Conservation (phyloP, 2,113 vertebrate species). For the Falcunculus frontatus region DNA sequence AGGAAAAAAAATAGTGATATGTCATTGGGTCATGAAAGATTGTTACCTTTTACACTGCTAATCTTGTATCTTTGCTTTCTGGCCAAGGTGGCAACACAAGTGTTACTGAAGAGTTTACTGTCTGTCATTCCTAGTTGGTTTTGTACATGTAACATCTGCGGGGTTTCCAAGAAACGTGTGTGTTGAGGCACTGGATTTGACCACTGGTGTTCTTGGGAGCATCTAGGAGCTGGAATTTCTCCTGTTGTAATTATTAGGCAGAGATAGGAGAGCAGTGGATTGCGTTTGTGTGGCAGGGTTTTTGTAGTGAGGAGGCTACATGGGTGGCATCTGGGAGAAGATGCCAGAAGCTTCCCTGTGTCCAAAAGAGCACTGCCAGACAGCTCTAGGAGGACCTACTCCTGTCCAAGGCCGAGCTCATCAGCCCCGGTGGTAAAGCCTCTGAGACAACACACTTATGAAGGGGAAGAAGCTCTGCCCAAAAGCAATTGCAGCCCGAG, state of each 20-base stretch:
- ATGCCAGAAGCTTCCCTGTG: not conserved
- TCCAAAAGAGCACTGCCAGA: not conserved
- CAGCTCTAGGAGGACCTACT: not conserved
- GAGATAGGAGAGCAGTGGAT: not conserved
- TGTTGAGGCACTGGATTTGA: not conserved
- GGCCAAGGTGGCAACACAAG: not conserved
- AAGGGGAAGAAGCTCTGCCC: not conserved
- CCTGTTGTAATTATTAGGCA: not conserved
- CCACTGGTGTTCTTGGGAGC: not conserved
- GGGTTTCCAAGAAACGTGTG: not conserved
- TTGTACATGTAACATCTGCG: fast-evolving
- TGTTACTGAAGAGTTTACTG: not conserved
- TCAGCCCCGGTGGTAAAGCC: fast-evolving
- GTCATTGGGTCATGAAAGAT: not conserved
- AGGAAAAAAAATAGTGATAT: not conserved
- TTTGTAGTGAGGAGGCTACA: not conserved
- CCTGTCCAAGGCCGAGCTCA: not conserved
- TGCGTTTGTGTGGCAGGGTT: not conserved
- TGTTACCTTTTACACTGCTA: too few relatives aligned
- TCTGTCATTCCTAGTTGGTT: not conserved
- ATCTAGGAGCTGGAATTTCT: not conserved
- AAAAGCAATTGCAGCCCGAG: not conserved
- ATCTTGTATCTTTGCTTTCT: not conserved
- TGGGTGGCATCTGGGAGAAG: not conserved
- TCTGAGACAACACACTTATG: not conserved